Percentiles rank a stretch among this genome's conserved stretches.
These are phyloP conservation scores for Zaprionus nigranus DNA, from an alignment of 1,140 invertebrate genomes.

Conservation along the genomic window DNA sequence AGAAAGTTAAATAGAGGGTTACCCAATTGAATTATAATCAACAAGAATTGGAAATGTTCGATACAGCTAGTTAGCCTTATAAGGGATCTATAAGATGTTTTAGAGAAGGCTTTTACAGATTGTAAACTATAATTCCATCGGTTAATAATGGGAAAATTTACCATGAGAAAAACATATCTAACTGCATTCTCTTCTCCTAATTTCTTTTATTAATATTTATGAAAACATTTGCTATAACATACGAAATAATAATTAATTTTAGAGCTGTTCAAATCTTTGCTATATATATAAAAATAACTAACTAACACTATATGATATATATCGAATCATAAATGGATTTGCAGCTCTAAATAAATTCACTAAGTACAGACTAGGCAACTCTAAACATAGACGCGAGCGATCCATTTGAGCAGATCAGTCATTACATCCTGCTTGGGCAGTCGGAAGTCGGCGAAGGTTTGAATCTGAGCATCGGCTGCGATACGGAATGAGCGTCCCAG, in stretches of 20 bases:
- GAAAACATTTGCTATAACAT: conserved; percentile 4
- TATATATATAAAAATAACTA: background rate
- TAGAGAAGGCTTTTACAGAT: too few relatives aligned
- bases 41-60: too few relatives aligned
- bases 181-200: background rate
- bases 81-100: too few relatives aligned
- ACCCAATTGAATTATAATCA: too few relatives aligned
- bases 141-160: too few relatives aligned
- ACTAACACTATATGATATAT: background rate
- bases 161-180: too few relatives aligned
- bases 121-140: too few relatives aligned
- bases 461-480: conserved; percentile 90
- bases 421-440: conserved; percentile 94
- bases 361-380: conserved; percentile 6
- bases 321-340: background rate
- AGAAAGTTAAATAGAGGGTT: too few relatives aligned
- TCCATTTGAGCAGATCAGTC: conserved; percentile 93
- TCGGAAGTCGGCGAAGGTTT: conserved; percentile 92
- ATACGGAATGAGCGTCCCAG: conserved; percentile 95
- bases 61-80: too few relatives aligned
- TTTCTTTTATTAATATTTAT: background rate
- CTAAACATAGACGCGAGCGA: conserved; percentile 58
- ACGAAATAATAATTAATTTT: background rate
- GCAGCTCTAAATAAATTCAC: conserved; percentile 13
- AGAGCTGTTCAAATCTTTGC: background rate